Evolutionary conservation across 2,888 invertebrate species (phyloP).

Genomic region (Calameuta pallipes): DNA sequence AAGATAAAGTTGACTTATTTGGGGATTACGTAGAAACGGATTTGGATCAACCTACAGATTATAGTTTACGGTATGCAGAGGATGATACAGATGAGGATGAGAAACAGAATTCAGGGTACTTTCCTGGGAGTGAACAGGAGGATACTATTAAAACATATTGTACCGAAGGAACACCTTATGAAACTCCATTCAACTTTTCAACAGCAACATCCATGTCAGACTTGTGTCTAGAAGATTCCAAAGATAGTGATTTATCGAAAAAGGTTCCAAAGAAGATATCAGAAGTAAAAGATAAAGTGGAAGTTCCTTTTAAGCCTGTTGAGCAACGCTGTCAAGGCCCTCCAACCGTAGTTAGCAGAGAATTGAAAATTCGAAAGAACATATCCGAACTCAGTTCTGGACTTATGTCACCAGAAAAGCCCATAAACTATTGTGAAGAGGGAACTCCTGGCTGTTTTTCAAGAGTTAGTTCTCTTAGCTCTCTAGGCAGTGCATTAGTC

Average conservation of each 20-base stretch:
- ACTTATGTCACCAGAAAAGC: constrained; percentile 81
- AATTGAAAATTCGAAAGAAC: constrained; percentile 36
- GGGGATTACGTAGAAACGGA: constrained; percentile 90
- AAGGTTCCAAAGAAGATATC: constrained; percentile 37
- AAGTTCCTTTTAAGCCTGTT: constrained; percentile 3
- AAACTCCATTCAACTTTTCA: constrained; percentile 79
- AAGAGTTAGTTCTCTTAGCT: constrained; percentile 69
- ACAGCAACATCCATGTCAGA: constrained; percentile 92
- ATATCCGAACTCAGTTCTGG: constrained; percentile 71
- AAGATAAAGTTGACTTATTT: constrained; percentile 53
- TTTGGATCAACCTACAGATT: constrained; percentile 92
- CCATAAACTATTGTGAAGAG: constrained; percentile 87
- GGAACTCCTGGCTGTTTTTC: constrained; percentile 87
- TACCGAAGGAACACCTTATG: constrained; percentile 91
- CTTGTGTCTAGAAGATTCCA: constrained; percentile 70
- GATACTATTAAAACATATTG: constrained; percentile 92
- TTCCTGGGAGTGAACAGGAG: constrained; percentile 66
- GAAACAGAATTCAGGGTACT: constrained; percentile 53
- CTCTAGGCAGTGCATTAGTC: constrained; percentile 59
- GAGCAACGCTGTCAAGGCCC: constrained; percentile 12
- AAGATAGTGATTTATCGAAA: constrained; percentile 45
- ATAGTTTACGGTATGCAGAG: constrained; percentile 89
- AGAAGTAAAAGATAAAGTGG: constrained; percentile 29
- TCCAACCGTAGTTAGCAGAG: constrained; percentile 22
- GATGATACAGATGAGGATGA: constrained; percentile 76